These are phyloP conservation scores for Agonopterix subpropinquella DNA, from an alignment of 2,888 invertebrate species.

Conservation along the genomic window DNA sequence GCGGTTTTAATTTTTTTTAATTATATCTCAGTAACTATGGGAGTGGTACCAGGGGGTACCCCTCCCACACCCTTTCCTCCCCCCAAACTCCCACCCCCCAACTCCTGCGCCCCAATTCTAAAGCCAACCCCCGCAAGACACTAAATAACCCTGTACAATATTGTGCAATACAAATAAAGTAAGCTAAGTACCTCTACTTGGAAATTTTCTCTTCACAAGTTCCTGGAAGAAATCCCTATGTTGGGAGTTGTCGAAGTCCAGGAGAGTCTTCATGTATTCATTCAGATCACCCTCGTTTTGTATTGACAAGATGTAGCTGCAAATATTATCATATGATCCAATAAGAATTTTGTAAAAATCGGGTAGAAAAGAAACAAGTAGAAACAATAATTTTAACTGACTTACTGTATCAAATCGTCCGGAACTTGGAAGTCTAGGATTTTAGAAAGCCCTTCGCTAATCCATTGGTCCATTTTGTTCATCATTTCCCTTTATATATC, in stretches of 20 bases:
- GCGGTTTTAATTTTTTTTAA: too few species aligned
- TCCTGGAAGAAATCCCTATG: constrained; percentile 81
- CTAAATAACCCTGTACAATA: neutral
- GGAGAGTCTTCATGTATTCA: constrained; percentile 84
- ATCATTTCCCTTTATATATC: neutral
- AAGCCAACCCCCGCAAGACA: too few species aligned
- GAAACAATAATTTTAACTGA: constrained; percentile 9
- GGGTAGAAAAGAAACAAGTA: neutral
- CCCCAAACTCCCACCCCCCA: too few species aligned
- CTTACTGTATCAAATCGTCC: constrained; percentile 81
- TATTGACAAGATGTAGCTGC: constrained; percentile 83
- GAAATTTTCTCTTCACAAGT: constrained; percentile 72
- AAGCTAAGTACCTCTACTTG: constrained; percentile 25
- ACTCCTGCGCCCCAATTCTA: too few species aligned
- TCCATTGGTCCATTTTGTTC: constrained; percentile 78
- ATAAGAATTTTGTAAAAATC: constrained; percentile 10
- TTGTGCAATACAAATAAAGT: constrained; percentile 6
- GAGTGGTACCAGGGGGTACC: too few species aligned
- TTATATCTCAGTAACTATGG: too few species aligned
- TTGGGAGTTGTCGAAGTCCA: constrained; percentile 80
- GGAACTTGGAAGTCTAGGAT: constrained; percentile 82
- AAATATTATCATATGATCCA: constrained; percentile 18
- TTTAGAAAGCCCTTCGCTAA: constrained; percentile 77
- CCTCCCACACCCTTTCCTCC: too few species aligned
- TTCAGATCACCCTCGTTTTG: constrained; percentile 82